Evolutionary conservation across 2,888 invertebrate genomes (phyloP).

Genomic region (Cloeon dipterum): DNA sequence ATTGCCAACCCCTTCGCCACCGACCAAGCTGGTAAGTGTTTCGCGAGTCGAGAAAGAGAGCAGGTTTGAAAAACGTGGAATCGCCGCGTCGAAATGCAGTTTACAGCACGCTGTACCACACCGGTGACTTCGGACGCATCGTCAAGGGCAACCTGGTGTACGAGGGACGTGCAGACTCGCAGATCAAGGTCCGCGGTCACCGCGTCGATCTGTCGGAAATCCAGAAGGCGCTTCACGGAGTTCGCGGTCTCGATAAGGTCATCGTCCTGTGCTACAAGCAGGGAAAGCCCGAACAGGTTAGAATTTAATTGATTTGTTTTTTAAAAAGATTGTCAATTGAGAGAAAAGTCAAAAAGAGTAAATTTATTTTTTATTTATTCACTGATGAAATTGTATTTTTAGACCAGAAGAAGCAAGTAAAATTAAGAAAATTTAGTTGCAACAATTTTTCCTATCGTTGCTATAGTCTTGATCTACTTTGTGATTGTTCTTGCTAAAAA

Average conservation of each 20-base stretch:
- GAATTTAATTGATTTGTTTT: conserved; percentile 1
- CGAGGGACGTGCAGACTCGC: conserved; percentile 68
- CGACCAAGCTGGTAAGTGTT: conserved; percentile 28
- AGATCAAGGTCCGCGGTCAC: conserved; percentile 68
- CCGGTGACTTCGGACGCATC: conserved; percentile 62
- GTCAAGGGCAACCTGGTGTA: conserved; percentile 41
- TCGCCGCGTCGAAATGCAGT: conserved; percentile 18
- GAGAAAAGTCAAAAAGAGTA: background rate
- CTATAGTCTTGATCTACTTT: too few species aligned
- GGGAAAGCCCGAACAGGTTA: conserved; percentile 30
- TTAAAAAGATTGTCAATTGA: background rate
- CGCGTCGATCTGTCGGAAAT: conserved; percentile 68
- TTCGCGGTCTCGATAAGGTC: conserved; percentile 45
- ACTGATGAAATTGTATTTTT: conserved; percentile 3
- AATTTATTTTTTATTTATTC: conserved; percentile 2
- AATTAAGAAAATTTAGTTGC: too few species aligned
- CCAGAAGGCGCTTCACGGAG: conserved; percentile 40
- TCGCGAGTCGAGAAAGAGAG: background rate
- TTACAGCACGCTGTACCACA: conserved; percentile 50
- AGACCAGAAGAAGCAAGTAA: too few species aligned
- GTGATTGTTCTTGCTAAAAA: too few species aligned
- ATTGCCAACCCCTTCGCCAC: conserved; percentile 46
- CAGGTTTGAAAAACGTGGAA: background rate
- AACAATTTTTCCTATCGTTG: too few species aligned
- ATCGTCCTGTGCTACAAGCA: conserved; percentile 59